phyloP scores from a whole-genome alignment of 2,888 invertebrate genomes.

The Synergus itoensis region DNA sequence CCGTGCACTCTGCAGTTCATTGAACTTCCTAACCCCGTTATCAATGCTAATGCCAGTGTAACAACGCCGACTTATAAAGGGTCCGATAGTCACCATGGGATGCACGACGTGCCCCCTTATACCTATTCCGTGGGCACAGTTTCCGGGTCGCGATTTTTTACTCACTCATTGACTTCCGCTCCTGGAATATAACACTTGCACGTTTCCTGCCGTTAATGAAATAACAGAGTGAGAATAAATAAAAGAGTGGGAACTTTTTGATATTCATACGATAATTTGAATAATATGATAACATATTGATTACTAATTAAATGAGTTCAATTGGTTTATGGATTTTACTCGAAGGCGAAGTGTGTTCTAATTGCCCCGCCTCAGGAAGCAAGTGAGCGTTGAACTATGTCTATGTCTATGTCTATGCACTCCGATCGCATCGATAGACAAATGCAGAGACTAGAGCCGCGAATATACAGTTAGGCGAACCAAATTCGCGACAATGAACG shows the following conservation, averaged over 20 bases:
- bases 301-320: background rate
- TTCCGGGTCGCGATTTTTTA: conserved; percentile 67
- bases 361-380: conserved; percentile 38
- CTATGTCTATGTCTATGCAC: conserved; percentile 10
- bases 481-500: conserved; percentile 77
- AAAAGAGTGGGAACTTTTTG: background rate
- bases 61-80: conserved; percentile 56
- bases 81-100: conserved; percentile 58
- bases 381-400: conserved; percentile 35
- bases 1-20: conserved; percentile 64
- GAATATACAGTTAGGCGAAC: conserved; percentile 76
- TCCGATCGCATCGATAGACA: conserved; percentile 52
- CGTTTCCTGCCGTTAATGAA: background rate
- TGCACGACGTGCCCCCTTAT: conserved; percentile 63
- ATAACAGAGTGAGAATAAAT: background rate
- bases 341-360: background rate
- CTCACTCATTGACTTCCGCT: conserved; percentile 40
- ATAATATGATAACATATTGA: background rate
- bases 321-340: background rate
- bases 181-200: background rate
- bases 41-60: conserved; percentile 71
- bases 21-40: conserved; percentile 74
- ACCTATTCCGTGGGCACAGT: conserved; percentile 68
- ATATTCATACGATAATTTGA: background rate
- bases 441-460: conserved; percentile 55